These are phyloP conservation scores for Cnemophilus loriae DNA, from an alignment of 2,113 vertebrate genomes.

Conservation along the genomic window DNA sequence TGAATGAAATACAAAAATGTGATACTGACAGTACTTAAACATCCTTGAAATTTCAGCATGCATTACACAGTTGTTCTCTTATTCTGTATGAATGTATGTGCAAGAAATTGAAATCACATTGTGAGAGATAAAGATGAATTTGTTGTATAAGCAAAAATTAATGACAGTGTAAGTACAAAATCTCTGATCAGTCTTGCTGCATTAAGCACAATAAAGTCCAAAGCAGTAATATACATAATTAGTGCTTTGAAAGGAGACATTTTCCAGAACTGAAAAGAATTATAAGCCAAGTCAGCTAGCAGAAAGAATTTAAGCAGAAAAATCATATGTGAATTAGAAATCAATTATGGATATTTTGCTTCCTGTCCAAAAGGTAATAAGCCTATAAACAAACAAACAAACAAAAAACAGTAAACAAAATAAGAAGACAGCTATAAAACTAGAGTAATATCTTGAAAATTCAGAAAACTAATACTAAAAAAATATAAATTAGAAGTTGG, in stretches of 20 bases:
- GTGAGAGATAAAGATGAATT: neutral
- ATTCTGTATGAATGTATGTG: neutral
- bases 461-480: neutral
- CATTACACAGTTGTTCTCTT: neutral
- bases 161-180: neutral
- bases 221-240: neutral
- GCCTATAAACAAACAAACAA: neutral
- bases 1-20: neutral
- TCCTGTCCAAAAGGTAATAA: neutral
- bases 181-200: neutral
- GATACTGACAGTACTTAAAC: neutral
- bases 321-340: neutral
- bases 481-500: neutral
- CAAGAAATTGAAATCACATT: neutral
- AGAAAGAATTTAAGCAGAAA: neutral
- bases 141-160: neutral
- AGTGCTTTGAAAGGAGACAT: neutral
- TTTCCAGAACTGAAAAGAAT: neutral
- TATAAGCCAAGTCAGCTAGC: neutral
- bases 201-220: neutral
- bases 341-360: neutral
- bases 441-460: neutral
- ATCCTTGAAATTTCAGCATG: neutral
- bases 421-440: neutral
- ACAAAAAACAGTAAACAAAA: neutral